phyloP scores from a whole-genome alignment of 1,140 invertebrate species.

The Drosophila sechellia region DNA sequence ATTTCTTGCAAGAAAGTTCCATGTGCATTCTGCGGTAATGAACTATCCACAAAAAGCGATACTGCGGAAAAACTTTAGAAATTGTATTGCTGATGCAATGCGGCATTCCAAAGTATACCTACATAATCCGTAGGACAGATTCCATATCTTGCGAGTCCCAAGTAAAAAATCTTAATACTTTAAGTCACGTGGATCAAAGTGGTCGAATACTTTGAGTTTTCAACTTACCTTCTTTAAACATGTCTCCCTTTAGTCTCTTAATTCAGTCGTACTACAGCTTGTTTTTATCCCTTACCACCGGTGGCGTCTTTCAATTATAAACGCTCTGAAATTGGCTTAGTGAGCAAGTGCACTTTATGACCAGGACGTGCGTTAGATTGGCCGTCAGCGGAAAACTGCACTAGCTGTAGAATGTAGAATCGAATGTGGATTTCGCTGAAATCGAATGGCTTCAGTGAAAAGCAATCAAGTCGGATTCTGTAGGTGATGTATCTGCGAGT shows the following conservation, averaged over 20 bases:
- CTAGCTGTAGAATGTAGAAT: not conserved
- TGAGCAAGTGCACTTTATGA: conserved; percentile 39
- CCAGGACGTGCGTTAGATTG: conserved; percentile 46
- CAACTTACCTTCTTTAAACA: not conserved
- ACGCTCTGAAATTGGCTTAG: conserved; percentile 54
- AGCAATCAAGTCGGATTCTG: conserved; percentile 28
- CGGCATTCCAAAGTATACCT: conserved; percentile 6
- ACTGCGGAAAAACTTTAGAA: conserved; percentile 9
- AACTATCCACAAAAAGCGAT: conserved; percentile 28
- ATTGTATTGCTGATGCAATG: conserved; percentile 28
- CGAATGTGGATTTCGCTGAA: not conserved
- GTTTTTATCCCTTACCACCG: not conserved
- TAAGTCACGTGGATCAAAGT: too few relatives aligned
- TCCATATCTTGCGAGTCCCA: too few relatives aligned
- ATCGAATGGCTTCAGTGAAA: conserved; percentile 2
- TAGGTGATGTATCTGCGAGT: conserved; percentile 1
- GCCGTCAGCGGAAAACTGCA: conserved; percentile 37
- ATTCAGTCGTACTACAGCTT: not conserved
- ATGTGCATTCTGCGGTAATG: conserved; percentile 27
- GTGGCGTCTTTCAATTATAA: conserved; percentile 57
- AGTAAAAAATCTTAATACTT: too few relatives aligned
- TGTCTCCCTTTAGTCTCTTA: not conserved
- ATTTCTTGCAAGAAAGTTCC: conserved; percentile 16
- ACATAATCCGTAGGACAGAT: not conserved
- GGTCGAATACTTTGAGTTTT: not conserved